Evolutionary conservation across 2,888 invertebrate species (phyloP).

Genomic region (Amblyteles armatorius): DNA sequence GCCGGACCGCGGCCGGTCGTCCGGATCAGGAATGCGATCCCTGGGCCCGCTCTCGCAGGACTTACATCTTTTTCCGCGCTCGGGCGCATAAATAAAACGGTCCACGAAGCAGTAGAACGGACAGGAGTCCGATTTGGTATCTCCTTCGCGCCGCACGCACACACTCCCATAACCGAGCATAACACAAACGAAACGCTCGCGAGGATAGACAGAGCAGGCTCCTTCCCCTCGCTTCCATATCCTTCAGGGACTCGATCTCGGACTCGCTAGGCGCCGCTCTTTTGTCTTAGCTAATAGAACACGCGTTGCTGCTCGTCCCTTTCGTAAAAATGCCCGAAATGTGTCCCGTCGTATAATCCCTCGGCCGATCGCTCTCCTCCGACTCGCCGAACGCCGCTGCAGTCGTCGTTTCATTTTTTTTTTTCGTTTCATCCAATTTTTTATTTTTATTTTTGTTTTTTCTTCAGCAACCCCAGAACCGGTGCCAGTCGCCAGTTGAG

Average conservation of each 20-base stretch:
- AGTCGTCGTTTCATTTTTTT: conserved; percentile 32
- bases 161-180: conserved; percentile 4
- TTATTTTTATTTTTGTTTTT: conserved; percentile 50
- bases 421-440: conserved; percentile 24
- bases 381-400: neutral
- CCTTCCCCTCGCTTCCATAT: neutral
- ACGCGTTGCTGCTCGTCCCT: conserved; percentile 83
- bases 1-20: conserved; percentile 13
- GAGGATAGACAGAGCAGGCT: neutral
- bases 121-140: conserved; percentile 33
- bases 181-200: conserved; percentile 13
- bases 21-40: conserved; percentile 78
- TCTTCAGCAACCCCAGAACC: conserved; percentile 42
- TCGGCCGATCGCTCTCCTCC: conserved; percentile 78
- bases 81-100: conserved; percentile 83
- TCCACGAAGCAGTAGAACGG: conserved; percentile 51
- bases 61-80: conserved; percentile 84
- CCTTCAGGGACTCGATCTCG: conserved; percentile 18
- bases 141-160: conserved; percentile 2
- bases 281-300: conserved; percentile 84
- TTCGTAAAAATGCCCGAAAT: conserved; percentile 82
- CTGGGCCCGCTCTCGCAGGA: conserved; percentile 72
- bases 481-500: conserved; percentile 51
- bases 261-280: conserved; percentile 83
- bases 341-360: conserved; percentile 83